Evolutionary conservation across 2,888 invertebrate genomes (phyloP).

Genomic region (Drosophila infuscata): DNA sequence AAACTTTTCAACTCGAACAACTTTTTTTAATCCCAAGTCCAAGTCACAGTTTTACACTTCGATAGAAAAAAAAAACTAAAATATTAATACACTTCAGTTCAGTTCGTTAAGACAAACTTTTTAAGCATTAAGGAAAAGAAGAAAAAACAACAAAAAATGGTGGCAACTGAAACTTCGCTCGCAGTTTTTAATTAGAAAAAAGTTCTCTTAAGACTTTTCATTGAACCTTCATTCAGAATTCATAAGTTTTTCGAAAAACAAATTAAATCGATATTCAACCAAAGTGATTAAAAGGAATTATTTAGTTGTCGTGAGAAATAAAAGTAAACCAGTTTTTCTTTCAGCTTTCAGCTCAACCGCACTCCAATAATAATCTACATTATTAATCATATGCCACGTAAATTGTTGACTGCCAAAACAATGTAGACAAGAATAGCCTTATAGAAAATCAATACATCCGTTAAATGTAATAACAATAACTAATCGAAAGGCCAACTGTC

Average conservation of each 20-base stretch:
- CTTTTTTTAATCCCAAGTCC: not conserved
- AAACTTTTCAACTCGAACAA: not conserved
- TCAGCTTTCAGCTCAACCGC: not conserved
- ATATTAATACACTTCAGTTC: not conserved
- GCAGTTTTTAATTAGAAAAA: slow-evolving; percentile 6
- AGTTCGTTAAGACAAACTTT: not conserved
- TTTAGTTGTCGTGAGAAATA: not conserved
- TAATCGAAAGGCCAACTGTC: slow-evolving; percentile 54
- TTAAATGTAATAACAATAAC: slow-evolving; percentile 30
- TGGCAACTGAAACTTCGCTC: not conserved
- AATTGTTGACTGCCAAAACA: slow-evolving; percentile 18
- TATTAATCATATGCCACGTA: slow-evolving; percentile 25
- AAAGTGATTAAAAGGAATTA: not conserved
- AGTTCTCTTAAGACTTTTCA: not conserved
- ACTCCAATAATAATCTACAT: not conserved
- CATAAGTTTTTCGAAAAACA: not conserved
- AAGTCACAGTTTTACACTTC: not conserved
- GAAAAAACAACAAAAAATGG: not conserved
- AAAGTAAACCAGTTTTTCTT: not conserved
- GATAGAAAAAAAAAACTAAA: too few species aligned
- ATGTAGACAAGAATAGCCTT: slow-evolving; percentile 4
- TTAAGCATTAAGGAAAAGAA: not conserved
- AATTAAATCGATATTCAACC: not conserved
- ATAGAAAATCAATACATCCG: slow-evolving; percentile 49
- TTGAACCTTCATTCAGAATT: not conserved